Base-by-base conservation (phyloP, 1,140 invertebrate species). In the Drosophila athabasca region DNA sequence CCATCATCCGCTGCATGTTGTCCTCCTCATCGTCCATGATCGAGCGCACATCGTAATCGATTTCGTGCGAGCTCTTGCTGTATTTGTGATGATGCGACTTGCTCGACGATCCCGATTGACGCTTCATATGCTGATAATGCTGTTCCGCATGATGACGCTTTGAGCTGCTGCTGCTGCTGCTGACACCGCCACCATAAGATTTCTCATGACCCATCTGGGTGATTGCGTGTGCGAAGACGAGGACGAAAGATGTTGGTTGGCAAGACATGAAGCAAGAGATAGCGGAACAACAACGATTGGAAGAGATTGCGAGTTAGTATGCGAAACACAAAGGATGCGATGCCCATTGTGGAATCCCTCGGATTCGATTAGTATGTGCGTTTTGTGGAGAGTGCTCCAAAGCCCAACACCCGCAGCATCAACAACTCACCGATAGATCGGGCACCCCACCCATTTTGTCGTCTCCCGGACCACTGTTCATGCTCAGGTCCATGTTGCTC, bases 121-220 rank as follows among this genome's bases (percentile, higher is more conserved):
- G 93, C 17, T 94, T 82, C 31, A 94, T 80, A 45, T 19, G 17
- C 17, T 19, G 17, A 19, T 95, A 83, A 77, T 94, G 83, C 31
- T 89, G 84, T n/a, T 87, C 82, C 70, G 85, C 55, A 17, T 87
- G 80, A 9, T 85, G 82, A 3, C 82, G 83, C 39, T 77, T 87
- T 6, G 79, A 88, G 29, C 75, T 82, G 22, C 71, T 51, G 55
- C 55, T 51, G 55, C 55, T 53, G 93, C 55, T 53, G 93, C 78
- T 35, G 31, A 35, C 94, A 93, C 55, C 94, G 43, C 61, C 69
- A 4, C 68, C 66, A 5, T 64, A 71, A 29, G 76, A 84, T 39
- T 88, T 91, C 52, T 91, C 90, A 58, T 91, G 90, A 51, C 83
- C 78, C 55, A 79, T 52, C 79, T 90, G 59, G 31, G 29, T 29